Base-by-base conservation (phyloP, 2,888 invertebrate species). In the Enchytraeus crypticus region DNA sequence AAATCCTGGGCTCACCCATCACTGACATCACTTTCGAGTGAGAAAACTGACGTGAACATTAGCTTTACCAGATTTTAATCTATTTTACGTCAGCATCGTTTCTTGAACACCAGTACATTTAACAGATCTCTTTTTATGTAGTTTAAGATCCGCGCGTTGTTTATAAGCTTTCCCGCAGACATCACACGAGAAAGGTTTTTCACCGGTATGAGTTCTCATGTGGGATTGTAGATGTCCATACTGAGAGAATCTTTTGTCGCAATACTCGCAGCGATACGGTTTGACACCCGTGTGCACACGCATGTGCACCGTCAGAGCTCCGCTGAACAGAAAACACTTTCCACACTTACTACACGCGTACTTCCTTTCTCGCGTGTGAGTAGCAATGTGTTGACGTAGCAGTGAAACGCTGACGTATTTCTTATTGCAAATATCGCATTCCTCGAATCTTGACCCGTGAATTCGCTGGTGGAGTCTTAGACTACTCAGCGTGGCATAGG, bases 181-280 rank as follows among this genome's bases (percentile, higher is more conserved):
- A n/a, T 27, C 27, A 34, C 58, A 58, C 2, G 34, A 29, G 33
- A 51, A 58, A 5, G 58, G 58, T 33, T 51, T 58, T 8, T 58
- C 51, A 1, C 58, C 58, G 3, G 51, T 58, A 23, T 57, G 57
- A 5, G 47, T 57, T n/a, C 32, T 57, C 57, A 29, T 46, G 27
- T 57, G 57, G 5, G 57, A 46, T 46, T 57, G 57, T 4, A 57
- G 46, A 30, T 57, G 57, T 30, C 57, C 51, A 21, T 33, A 51
- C 51, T 58, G 58, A 4, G 58, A n/a, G 34, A 30, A 58, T 18
- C n/a, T 32, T 23, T 51, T n/a, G 8, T 51, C 58, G 23, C 58
- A 58, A 2, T 51, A 30, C n/a, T 30, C 5, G 23, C 58, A 58
- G 2, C 49, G 23, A 49, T 58, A 51, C 1, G 58, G 49, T 27